Percentiles rank a stretch among this genome's conserved stretches.
These are phyloP conservation scores for Acrossocheilus wenchowensis DNA, from an alignment of 2,797 vertebrate genomes.

Conservation along the genomic window DNA sequence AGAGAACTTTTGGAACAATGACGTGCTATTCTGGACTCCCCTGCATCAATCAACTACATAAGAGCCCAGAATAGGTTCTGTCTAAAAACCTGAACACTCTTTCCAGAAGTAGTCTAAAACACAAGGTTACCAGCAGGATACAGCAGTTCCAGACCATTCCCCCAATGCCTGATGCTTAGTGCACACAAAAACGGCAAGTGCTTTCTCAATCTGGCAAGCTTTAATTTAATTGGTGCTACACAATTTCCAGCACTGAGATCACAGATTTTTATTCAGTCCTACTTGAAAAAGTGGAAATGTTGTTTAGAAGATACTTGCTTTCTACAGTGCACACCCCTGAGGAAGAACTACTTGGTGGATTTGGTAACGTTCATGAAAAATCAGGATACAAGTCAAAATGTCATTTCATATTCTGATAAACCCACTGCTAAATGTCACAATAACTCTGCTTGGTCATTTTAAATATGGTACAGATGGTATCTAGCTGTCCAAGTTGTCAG, in stretches of 20 bases:
- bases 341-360: no score
- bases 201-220: neutral
- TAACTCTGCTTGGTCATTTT: neutral
- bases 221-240: neutral
- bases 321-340: neutral
- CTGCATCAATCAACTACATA: conserved; percentile 46
- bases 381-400: neutral
- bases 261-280: neutral
- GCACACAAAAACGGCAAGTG: neutral
- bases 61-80: conserved; percentile 13
- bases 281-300: neutral
- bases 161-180: no score
- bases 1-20: conserved; percentile 50
- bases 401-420: neutral
- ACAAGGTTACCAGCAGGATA: neutral
- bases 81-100: conserved; percentile 14
- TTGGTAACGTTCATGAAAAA: neutral
- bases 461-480: neutral
- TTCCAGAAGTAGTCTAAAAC: neutral
- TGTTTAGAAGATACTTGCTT: neutral
- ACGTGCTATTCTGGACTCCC: conserved; percentile 46
- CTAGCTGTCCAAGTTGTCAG: neutral
- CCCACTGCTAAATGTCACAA: neutral
- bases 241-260: neutral
- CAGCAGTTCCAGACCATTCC: neutral